Percentiles rank a stretch among this genome's conserved stretches.
Conservation (phyloP, 2,113 vertebrate genomes). For the Irena cyanogastra region DNA sequence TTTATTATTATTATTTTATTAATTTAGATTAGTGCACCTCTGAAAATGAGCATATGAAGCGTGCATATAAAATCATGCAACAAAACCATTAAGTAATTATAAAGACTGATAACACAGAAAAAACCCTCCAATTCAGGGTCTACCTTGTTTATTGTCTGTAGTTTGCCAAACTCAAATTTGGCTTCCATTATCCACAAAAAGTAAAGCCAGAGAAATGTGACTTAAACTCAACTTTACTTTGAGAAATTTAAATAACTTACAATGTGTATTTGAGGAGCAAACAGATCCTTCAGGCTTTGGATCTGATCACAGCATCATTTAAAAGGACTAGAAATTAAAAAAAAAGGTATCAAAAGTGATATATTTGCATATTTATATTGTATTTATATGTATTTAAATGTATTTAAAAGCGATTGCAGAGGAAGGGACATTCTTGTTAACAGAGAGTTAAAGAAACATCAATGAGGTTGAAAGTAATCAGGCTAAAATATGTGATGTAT, state of each 20-base stretch:
- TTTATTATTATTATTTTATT: background rate
- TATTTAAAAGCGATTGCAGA: rapidly evolving
- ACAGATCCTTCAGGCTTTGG: background rate
- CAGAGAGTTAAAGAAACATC: background rate
- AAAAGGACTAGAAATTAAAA: background rate
- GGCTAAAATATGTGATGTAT: background rate
- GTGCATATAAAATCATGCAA: background rate
- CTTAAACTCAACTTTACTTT: background rate
- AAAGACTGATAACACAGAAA: background rate
- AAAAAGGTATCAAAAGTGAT: background rate
- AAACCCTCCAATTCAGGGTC: background rate
- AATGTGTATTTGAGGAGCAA: background rate
- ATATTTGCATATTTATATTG: background rate
- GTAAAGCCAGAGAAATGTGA: background rate
- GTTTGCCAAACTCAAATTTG: background rate
- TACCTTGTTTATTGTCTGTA: no score
- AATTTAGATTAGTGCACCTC: rapidly evolving
- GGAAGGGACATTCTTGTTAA: background rate
- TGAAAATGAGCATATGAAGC: rapidly evolving
- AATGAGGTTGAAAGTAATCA: background rate
- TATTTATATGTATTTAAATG: background rate
- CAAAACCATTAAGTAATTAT: background rate
- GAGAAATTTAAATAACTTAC: background rate
- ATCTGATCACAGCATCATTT: background rate
- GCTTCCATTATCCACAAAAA: background rate